These are phyloP conservation scores for Cheilosia variabilis DNA, from an alignment of 2,888 invertebrate genomes.

Conservation along the genomic window DNA sequence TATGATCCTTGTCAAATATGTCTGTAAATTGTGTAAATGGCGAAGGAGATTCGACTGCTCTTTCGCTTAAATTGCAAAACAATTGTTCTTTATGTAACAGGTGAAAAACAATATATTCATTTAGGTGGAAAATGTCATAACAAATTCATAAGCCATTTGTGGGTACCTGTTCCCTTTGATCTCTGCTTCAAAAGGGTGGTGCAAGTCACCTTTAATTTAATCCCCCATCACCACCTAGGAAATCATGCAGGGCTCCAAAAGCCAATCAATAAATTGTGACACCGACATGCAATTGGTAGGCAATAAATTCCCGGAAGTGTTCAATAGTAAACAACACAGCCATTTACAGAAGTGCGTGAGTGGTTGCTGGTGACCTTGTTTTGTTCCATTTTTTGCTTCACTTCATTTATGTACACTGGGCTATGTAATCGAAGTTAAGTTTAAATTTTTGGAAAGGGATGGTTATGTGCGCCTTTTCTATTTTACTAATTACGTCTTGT, in stretches of 20 bases:
- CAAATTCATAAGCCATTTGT: too few species aligned
- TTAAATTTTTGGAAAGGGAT: background rate
- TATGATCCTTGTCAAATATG: too few species aligned
- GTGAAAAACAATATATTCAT: too few species aligned
- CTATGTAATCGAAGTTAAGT: too few species aligned
- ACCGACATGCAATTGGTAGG: background rate
- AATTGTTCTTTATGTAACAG: too few species aligned
- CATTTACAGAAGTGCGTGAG: background rate
- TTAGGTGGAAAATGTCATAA: too few species aligned
- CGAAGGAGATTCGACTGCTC: too few species aligned
- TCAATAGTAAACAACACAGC: background rate
- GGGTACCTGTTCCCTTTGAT: background rate
- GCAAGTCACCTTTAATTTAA: background rate
- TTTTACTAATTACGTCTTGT: background rate
- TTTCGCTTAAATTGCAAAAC: too few species aligned
- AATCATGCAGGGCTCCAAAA: background rate
- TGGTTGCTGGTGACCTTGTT: constrained; percentile 20
- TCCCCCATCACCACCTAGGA: too few species aligned
- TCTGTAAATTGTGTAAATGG: too few species aligned
- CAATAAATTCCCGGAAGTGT: constrained; percentile 11
- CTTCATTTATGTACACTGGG: background rate
- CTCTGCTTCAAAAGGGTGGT: background rate
- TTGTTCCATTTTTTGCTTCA: background rate
- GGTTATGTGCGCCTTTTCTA: background rate
- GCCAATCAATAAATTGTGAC: background rate